Percentiles rank a stretch among this genome's conserved stretches.
Evolutionary conservation across 2,113 vertebrate species (phyloP).

Genomic region (Trachemys scripta): DNA sequence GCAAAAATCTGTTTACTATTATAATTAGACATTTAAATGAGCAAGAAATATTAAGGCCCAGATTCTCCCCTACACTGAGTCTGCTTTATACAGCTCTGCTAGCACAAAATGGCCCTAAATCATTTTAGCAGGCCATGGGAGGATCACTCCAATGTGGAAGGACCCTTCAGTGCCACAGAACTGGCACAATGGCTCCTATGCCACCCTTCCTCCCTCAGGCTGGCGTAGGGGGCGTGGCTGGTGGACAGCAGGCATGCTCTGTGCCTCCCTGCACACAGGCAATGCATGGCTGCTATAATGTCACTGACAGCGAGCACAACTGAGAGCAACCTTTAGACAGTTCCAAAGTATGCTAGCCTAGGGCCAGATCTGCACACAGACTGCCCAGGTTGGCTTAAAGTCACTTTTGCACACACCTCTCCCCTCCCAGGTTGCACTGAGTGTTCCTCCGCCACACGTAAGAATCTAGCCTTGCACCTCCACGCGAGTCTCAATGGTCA

Average conservation of each 20-base stretch:
- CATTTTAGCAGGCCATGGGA: neutral
- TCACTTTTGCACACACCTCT: neutral
- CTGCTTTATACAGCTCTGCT: neutral
- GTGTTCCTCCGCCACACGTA: neutral
- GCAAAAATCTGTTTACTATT: neutral
- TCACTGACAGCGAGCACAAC: neutral
- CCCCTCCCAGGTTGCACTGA: neutral
- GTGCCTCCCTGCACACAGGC: neutral
- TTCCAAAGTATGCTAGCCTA: neutral
- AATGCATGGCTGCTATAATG: neutral
- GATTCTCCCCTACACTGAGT: neutral
- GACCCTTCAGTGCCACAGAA: neutral
- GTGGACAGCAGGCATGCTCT: neutral
- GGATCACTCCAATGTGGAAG: neutral
- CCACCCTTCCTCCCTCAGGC: neutral
- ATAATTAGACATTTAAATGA: no score
- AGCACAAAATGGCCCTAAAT: neutral
- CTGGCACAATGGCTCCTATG: neutral
- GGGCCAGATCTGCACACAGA: neutral
- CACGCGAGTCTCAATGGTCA: neutral
- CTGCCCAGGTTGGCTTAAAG: rapidly evolving
- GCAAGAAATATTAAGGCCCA: no score
- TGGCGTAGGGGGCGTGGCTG: neutral
- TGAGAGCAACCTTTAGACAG: neutral
- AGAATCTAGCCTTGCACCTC: neutral